phyloP scores from a whole-genome alignment of 2,113 vertebrate species.

The Cepphus grylle region DNA sequence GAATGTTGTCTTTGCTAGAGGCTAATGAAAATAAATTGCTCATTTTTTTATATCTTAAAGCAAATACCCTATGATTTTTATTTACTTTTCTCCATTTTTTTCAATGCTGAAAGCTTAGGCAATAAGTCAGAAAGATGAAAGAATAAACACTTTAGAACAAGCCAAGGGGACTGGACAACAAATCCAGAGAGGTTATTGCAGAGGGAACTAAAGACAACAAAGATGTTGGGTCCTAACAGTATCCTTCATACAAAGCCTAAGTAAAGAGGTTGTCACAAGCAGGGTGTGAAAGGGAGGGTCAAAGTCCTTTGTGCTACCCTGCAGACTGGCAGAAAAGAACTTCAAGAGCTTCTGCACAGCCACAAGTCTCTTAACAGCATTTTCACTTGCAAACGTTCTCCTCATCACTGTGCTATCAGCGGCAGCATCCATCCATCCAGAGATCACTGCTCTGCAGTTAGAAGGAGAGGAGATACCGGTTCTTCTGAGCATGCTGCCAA shows the following conservation, averaged over 20 bases:
- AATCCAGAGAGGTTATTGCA: neutral
- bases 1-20: neutral
- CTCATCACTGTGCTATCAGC: neutral
- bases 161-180: neutral
- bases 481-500: neutral
- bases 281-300: neutral
- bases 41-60: neutral
- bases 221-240: neutral
- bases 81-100: neutral
- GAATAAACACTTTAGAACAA: neutral
- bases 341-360: neutral
- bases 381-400: neutral
- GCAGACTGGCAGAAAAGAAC: neutral
- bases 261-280: neutral
- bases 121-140: neutral
- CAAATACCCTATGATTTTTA: neutral
- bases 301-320: neutral
- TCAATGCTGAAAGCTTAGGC: neutral
- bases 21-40: neutral
- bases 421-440: neutral
- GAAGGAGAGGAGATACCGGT: neutral
- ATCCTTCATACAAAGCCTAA: neutral
- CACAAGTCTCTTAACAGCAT: neutral
- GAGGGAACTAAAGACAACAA: neutral
- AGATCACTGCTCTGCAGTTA: neutral